phyloP scores from a whole-genome alignment of 2,888 invertebrate species.

The Proisotoma minuta region DNA sequence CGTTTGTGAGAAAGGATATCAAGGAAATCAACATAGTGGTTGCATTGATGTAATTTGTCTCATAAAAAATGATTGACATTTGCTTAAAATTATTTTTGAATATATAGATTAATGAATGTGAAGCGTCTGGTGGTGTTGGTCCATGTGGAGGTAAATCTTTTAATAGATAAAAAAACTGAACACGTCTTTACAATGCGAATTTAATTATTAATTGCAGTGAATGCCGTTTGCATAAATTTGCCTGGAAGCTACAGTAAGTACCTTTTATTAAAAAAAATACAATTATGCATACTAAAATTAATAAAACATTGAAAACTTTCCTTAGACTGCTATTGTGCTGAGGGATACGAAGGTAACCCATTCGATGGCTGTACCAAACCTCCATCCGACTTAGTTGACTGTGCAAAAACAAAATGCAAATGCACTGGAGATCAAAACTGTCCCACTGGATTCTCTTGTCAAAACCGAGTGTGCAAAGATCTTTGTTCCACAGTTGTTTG shows the following conservation, averaged over 20 bases:
- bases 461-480: slow-evolving; percentile 68
- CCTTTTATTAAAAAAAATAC: background rate
- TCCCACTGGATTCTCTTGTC: slow-evolving; percentile 59
- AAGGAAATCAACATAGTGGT: slow-evolving; percentile 79
- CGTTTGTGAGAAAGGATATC: slow-evolving; percentile 65
- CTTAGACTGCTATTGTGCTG: slow-evolving; percentile 83
- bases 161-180: no score
- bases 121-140: slow-evolving; percentile 51
- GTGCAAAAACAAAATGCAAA: slow-evolving; percentile 38
- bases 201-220: slow-evolving; percentile 49
- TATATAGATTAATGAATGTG: slow-evolving; percentile 49
- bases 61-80: background rate
- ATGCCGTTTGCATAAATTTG: slow-evolving; percentile 85
- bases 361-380: slow-evolving; percentile 64
- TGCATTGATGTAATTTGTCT: slow-evolving; percentile 63
- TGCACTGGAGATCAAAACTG: slow-evolving; percentile 33
- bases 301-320: no score
- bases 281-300: background rate
- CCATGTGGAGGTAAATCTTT: slow-evolving; percentile 2
- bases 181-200: background rate
- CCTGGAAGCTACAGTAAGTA: slow-evolving; percentile 60
- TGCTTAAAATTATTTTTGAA: slow-evolving; percentile 7
- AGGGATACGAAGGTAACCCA: slow-evolving; percentile 79
- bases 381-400: slow-evolving; percentile 39
- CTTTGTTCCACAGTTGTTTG: slow-evolving; percentile 70